Base-by-base conservation (phyloP, 2,888 invertebrate genomes). In the Ernsta delagoae region DNA sequence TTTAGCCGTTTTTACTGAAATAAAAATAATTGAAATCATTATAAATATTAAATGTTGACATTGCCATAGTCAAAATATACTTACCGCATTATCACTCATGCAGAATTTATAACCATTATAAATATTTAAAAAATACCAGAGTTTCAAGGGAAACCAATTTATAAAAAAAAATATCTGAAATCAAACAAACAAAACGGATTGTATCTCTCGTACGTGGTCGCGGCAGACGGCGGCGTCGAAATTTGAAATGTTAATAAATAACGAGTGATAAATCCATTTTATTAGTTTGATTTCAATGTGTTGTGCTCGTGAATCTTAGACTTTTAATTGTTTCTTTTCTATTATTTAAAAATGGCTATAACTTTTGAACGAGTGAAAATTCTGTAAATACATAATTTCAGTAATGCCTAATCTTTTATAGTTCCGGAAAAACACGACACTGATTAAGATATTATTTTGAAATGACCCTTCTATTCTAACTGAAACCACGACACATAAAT, bases 401-500 rank as follows among this genome's bases (percentile, higher is more conserved):
- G 57, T 57, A 57, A 57, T 57, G 57, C 57, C 57, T 57, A 57
- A 57, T 57, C 57, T 57, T 57, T 57, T 57, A 57, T 57, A 57
- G 57, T 57, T 57, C 36, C 57, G 57, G 57, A 57, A 57, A 57
- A 59, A 59, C 59, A 59, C 59, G 59, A 39, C 41, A 39, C 41
- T 59, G 59, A 41, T 59, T 59, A 41, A 59, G 39, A 41, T 59
- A 41, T 59, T 59, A 59, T 41, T 59, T 59, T 57, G 57, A 57
- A 59, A 59, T 59, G 11, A 41, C 41, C 41, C 41, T 59, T 41
- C 59, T 59, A 59, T 59, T 59, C 57, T 65, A 64, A 65, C 54
- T 56, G 64, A 70, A 73, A 65, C 64, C 70, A 71, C 56, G 59
- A 66, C 67, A 64, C 53, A 66, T 70, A 68, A 70, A 69, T 71